Percentiles rank a stretch among this genome's conserved stretches.
phyloP scores from a whole-genome alignment of 2,888 invertebrate species.

The Carterocephalus palaemon region DNA sequence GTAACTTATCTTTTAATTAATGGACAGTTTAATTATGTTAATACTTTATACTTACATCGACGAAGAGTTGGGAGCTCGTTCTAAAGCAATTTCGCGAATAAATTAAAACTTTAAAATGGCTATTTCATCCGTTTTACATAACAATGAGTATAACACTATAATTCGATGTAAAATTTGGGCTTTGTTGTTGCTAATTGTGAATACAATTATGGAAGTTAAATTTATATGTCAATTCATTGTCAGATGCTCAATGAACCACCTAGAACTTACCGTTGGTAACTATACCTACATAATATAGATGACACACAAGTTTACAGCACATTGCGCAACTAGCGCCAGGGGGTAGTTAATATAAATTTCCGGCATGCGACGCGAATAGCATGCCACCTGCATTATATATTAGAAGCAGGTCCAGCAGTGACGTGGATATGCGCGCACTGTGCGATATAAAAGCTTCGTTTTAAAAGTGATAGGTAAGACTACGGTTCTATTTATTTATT shows the following conservation, averaged over 20 bases:
- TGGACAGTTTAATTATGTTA: slow-evolving; percentile 18
- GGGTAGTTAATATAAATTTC: slow-evolving; percentile 22
- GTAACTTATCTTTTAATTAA: slow-evolving; percentile 11
- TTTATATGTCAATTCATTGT: no score
- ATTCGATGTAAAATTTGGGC: slow-evolving; percentile 40
- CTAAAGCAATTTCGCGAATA: slow-evolving; percentile 49
- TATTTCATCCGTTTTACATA: slow-evolving; percentile 51
- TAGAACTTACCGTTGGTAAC: no score
- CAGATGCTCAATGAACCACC: no score
- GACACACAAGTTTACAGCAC: no score
- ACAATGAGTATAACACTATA: slow-evolving; percentile 46
- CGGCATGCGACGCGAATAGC: slow-evolving; percentile 14
- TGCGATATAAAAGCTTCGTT: background rate
- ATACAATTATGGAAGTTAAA: no score
- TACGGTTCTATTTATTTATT: no score
- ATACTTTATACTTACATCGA: slow-evolving; percentile 19
- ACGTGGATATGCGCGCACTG: slow-evolving; percentile 5
- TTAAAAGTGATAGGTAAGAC: no score
- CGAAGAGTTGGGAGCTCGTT: slow-evolving; percentile 18
- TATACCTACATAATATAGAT: no score
- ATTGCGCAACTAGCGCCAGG: no score
- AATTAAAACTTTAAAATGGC: slow-evolving; percentile 57
- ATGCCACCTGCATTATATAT: slow-evolving; percentile 16
- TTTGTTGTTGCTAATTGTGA: no score
- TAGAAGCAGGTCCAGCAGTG: slow-evolving; percentile 3